phyloP scores from a whole-genome alignment of 2,888 invertebrate species.

The Loripinus fragilis region DNA sequence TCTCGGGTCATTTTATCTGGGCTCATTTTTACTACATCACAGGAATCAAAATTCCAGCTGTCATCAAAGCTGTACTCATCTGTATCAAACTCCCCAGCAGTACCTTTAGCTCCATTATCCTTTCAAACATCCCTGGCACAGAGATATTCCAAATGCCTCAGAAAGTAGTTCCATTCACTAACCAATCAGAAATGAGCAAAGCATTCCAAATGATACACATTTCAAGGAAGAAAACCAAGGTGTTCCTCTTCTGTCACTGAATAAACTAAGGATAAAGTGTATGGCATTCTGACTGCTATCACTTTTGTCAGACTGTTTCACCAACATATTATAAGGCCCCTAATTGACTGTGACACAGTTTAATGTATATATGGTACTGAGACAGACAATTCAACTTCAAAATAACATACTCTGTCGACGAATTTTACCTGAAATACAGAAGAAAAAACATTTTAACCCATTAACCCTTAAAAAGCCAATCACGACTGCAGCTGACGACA shows the following conservation, averaged over 20 bases:
- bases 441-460: constrained; percentile 12
- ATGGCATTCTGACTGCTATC: neutral
- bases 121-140: too few species aligned
- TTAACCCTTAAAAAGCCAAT: too few species aligned
- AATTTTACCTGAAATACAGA: constrained; percentile 76
- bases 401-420: constrained; percentile 84
- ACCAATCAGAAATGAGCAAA: neutral
- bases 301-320: constrained; percentile 2
- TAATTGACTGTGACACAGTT: constrained; percentile 17
- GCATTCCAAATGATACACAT: neutral
- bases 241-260: neutral
- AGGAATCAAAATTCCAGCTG: too few species aligned
- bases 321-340: constrained; percentile 9
- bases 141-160: too few species aligned
- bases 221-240: constrained; percentile 1
- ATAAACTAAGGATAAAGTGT: neutral
- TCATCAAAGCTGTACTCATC: too few species aligned
- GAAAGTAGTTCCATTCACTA: too few species aligned
- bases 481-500: too few species aligned
- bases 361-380: constrained; percentile 18
- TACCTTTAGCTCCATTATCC: too few species aligned
- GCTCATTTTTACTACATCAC: too few species aligned
- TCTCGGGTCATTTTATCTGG: too few species aligned
- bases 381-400: constrained; percentile 59
- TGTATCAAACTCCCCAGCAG: too few species aligned